phyloP scores from a whole-genome alignment of 1,140 invertebrate species.

The Anthonomus grandis region DNA sequence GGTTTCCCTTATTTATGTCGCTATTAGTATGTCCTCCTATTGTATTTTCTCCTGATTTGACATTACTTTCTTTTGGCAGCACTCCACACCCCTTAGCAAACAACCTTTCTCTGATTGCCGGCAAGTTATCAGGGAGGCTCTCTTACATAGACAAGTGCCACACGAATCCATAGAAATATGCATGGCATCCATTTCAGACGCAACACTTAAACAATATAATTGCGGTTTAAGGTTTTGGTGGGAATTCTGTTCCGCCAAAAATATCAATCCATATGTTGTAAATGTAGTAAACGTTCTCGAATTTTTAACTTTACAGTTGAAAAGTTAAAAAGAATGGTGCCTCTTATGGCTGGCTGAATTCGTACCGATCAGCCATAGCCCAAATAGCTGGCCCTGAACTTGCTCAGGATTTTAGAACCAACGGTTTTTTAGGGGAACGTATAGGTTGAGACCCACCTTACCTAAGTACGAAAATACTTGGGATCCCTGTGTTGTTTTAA shows the following conservation, averaged over 20 bases:
- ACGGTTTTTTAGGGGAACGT: too few relatives aligned
- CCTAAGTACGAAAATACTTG: background rate
- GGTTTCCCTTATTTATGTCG: background rate
- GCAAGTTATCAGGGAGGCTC: background rate
- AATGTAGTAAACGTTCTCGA: background rate
- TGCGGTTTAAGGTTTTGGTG: background rate
- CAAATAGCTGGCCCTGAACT: slow-evolving; percentile 4
- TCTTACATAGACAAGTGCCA: background rate
- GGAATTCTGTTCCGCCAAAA: background rate
- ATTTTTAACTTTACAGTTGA: background rate
- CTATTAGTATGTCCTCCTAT: too few relatives aligned
- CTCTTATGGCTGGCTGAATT: slow-evolving; percentile 1
- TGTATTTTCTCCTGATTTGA: background rate
- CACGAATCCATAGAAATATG: background rate
- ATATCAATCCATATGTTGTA: background rate
- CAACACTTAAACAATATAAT: background rate
- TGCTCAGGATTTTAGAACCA: too few relatives aligned
- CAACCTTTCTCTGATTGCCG: background rate
- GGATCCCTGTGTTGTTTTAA: background rate
- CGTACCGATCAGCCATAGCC: background rate
- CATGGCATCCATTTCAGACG: background rate
- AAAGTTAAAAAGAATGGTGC: background rate
- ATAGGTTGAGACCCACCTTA: too few relatives aligned
- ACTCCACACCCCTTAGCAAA: background rate
- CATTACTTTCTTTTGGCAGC: background rate